A percentile compares a stretch with the other conserved stretches of the same genome.
Conservation (phyloP, 1,140 invertebrate genomes). For the Lasioglossum baleicum region DNA sequence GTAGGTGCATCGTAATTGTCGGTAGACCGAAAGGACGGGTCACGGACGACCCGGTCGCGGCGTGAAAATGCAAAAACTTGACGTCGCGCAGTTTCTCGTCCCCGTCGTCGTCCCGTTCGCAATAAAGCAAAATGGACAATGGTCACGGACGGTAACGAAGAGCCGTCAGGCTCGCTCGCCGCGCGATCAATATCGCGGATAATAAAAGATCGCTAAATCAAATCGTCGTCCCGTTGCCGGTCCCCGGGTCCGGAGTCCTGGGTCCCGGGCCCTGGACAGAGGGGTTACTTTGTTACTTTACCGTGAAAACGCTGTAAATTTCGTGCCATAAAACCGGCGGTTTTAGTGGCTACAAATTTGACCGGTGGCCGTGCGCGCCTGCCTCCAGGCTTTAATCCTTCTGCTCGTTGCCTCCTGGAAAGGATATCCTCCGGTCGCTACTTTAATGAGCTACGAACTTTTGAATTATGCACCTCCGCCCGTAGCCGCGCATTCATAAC, state of each 20-base stretch:
- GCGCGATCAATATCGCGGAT: constrained; percentile 65
- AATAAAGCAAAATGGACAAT: constrained; percentile 10
- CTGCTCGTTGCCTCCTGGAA: constrained; percentile 40
- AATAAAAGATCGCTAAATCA: constrained; percentile 72
- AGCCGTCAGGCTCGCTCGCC: not conserved
- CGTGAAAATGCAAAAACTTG: not conserved
- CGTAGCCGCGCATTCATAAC: constrained; percentile 49
- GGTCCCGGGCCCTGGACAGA: constrained; percentile 9
- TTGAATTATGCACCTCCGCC: constrained; percentile 73
- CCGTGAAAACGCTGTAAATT: constrained; percentile 76
- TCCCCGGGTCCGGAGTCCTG: not conserved
- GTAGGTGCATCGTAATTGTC: too few species aligned
- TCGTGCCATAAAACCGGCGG: constrained; percentile 72
- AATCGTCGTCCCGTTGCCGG: constrained; percentile 47
- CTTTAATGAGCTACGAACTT: constrained; percentile 76
- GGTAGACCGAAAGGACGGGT: too few species aligned
- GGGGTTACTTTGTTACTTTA: constrained; percentile 72
- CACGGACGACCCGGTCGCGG: too few species aligned
- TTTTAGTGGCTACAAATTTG: constrained; percentile 78
- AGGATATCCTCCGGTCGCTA: constrained; percentile 55
- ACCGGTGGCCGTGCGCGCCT: constrained; percentile 54
- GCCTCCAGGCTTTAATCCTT: constrained; percentile 58
- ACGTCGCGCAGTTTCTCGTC: too few species aligned
- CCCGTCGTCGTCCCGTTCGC: too few species aligned
- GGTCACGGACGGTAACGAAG: constrained; percentile 18